phyloP scores from a whole-genome alignment of 2,797 vertebrate genomes.

The Spinibarbus caldwelli region DNA sequence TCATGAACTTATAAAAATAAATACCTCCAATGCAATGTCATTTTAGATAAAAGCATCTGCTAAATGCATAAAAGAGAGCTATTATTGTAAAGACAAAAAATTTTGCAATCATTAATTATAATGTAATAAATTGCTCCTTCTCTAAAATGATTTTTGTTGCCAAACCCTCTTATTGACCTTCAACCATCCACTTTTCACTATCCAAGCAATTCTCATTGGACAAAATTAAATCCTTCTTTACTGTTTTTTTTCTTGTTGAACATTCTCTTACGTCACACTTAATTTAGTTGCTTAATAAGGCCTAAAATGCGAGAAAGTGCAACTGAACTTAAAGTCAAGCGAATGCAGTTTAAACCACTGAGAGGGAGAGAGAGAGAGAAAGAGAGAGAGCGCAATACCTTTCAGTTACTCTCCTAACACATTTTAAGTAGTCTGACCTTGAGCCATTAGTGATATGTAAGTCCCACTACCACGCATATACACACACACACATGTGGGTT shows the following conservation, averaged over 20 bases:
- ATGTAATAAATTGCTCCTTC: background rate
- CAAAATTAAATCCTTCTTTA: background rate
- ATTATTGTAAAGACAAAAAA: background rate
- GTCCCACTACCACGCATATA: conserved; percentile 64
- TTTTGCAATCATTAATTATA: background rate
- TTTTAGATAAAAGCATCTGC: too few species aligned
- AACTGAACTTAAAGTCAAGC: background rate
- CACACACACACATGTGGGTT: conserved; percentile 14
- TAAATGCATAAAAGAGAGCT: too few species aligned
- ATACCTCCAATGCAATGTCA: too few species aligned
- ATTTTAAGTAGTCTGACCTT: conserved; percentile 71
- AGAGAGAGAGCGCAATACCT: background rate
- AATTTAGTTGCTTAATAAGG: background rate
- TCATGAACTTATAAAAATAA: background rate
- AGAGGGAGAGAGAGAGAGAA: background rate
- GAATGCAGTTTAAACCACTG: background rate
- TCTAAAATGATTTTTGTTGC: background rate
- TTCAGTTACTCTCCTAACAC: conserved; percentile 58
- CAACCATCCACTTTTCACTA: background rate
- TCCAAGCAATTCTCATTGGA: background rate
- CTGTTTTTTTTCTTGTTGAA: background rate
- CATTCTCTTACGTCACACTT: background rate
- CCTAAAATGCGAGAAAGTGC: background rate
- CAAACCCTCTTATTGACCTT: background rate
- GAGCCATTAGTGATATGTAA: conserved; percentile 71